Conservation (phyloP, 2,888 invertebrate genomes). For the Pogonocherus hispidulus region DNA sequence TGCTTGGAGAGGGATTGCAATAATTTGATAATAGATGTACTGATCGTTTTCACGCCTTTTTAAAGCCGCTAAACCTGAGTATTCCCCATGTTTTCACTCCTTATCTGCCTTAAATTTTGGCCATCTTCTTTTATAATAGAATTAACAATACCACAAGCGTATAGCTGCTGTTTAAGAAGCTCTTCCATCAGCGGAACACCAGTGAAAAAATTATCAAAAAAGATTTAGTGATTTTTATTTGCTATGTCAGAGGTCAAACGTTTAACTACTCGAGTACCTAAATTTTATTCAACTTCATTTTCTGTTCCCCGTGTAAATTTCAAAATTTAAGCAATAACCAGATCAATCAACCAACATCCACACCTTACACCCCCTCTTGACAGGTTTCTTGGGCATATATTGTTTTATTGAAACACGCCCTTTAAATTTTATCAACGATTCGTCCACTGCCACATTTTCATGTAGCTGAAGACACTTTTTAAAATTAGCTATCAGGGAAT, state of each 20-base stretch:
- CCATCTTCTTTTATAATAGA: too few relatives aligned
- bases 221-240: conserved; percentile 41
- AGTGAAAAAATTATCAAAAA: conserved; percentile 50
- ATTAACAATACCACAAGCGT: too few relatives aligned
- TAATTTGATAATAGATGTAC: not conserved
- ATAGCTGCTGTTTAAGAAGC: too few relatives aligned
- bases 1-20: not conserved
- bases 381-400: conserved; percentile 40
- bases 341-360: conserved; percentile 33
- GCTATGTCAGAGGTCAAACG: conserved; percentile 35
- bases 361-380: conserved; percentile 42
- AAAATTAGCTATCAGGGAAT: not conserved
- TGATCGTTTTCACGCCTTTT: not conserved
- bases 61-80: not conserved
- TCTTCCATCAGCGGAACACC: too few relatives aligned
- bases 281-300: conserved; percentile 37
- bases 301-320: conserved; percentile 38
- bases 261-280: conserved; percentile 41
- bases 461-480: not conserved
- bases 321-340: conserved; percentile 35
- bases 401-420: conserved; percentile 39
- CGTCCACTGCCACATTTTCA: conserved; percentile 25
- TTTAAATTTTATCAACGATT: conserved; percentile 46
- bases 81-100: conserved; percentile 40
- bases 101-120: conserved; percentile 38